These are phyloP conservation scores for Rhabditophanes sp. DNA, from an alignment of 2,888 invertebrate species.

Conservation along the genomic window DNA sequence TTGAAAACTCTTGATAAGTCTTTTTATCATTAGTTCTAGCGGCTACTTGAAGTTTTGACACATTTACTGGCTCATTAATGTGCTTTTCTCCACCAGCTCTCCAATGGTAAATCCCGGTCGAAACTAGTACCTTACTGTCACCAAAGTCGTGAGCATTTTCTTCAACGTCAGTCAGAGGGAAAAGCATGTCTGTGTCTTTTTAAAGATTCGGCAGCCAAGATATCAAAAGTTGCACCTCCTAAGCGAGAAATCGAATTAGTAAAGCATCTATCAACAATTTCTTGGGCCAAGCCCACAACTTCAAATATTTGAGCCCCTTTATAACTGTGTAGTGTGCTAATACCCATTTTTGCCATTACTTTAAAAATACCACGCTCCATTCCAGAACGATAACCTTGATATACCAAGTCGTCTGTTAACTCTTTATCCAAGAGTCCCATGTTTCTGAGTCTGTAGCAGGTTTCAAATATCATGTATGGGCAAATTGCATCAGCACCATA, in stretches of 20 bases:
- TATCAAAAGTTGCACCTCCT: conserved; percentile 77
- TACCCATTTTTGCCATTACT: conserved; percentile 99
- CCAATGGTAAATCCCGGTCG: conserved; percentile 91
- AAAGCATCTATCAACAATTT: conserved; percentile 79
- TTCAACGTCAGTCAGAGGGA: conserved; percentile 21
- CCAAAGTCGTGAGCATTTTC: conserved; percentile 19
- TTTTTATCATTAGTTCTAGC: conserved; percentile 61
- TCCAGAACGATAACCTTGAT: conserved; percentile 67
- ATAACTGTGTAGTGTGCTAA: conserved; percentile 91
- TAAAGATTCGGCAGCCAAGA: conserved; percentile 50
- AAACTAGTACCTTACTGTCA: conserved; percentile 53
- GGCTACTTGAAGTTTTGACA: conserved; percentile 69
- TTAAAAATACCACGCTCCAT: conserved; percentile 76
- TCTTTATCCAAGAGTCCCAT: conserved; percentile 68
- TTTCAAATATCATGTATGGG: conserved; percentile 68
- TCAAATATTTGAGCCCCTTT: conserved; percentile 97
- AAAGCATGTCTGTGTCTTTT: conserved; percentile 37
- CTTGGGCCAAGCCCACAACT: conserved; percentile 78
- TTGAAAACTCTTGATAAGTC: conserved; percentile 69
- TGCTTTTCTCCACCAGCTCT: conserved; percentile 75
- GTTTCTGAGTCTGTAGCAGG: conserved; percentile 67
- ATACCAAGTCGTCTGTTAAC: conserved; percentile 46
- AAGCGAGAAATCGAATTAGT: conserved; percentile 59
- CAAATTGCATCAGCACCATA: conserved; percentile 92
- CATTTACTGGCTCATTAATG: conserved; percentile 79